Conservation (phyloP, 2,113 vertebrate genomes). For the Physeter macrocephalus region DNA sequence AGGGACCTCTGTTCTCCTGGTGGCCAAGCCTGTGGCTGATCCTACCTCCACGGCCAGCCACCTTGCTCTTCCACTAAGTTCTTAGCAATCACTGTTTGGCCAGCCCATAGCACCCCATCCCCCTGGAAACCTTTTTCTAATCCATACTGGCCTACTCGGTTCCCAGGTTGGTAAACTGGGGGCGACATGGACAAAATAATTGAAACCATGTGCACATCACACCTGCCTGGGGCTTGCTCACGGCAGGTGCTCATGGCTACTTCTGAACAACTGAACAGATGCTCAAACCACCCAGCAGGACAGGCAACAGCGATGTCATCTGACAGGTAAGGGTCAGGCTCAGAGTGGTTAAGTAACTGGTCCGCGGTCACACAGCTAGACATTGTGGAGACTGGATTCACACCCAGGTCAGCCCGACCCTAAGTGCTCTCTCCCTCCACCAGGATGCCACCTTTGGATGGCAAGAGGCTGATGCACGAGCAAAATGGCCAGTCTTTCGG, state of each 20-base stretch:
- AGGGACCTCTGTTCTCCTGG: not conserved
- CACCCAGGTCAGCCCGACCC: not conserved
- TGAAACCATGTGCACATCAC: rapidly evolving
- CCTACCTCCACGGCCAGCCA: rapidly evolving
- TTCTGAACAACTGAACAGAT: not conserved
- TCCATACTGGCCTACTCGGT: rapidly evolving
- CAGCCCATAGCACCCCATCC: not conserved
- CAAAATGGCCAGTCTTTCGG: rapidly evolving
- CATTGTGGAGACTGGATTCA: not conserved
- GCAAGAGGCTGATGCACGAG: rapidly evolving
- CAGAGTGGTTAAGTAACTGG: not conserved
- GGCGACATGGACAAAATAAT: rapidly evolving
- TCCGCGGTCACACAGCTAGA: not conserved
- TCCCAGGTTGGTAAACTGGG: not conserved
- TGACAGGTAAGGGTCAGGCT: not conserved
- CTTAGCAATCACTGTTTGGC: not conserved
- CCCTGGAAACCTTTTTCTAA: not conserved
- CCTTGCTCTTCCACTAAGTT: not conserved
- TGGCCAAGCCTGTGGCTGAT: not conserved
- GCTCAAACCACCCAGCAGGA: rapidly evolving
- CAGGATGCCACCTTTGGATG: rapidly evolving
- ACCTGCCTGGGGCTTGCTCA: not conserved
- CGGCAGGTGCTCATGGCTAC: rapidly evolving
- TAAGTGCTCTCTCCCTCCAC: too few relatives aligned
- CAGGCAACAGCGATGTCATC: not conserved